Evolutionary conservation across 2,797 vertebrate genomes (phyloP), one percentile per base, ranked within the genome.

Genomic region (Trachops cirrhosus): DNA sequence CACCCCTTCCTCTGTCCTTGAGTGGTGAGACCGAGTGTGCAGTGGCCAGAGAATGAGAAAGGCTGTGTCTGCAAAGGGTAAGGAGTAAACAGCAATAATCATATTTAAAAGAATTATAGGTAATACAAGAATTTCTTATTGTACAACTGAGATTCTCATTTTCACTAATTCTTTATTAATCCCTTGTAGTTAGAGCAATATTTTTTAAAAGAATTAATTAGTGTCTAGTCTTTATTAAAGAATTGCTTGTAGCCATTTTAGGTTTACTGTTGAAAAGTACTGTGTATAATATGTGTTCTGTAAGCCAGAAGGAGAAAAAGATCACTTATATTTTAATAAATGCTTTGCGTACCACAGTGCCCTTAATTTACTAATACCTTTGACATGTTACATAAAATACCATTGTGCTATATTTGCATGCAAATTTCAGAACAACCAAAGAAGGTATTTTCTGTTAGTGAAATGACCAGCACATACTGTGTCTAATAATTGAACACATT

Each of bases 81-180:
- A 70, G 52, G n/a, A 52, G 18, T 32, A 1, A 9, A 44, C 9
- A 24, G 59, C 34, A 93, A 78, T 52, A 46, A 71, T 22, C 26
- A 29, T 37, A n/a, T 87, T 91, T 80, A 75, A 93, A 91, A 77
- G 96, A 93, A 96, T 93, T 93, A 89, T 80, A 95, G 29, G 24
- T 95, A 93, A 94, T 80, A 87, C 83, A 97, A 93, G 91, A 95
- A 86, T 54, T n/a, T 96, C 8, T 96, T 18, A 41, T 96, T 97
- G 52, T 97, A 62, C 37, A 92, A 1, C 96, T 97, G 78, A 95
- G 68, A 85, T 19, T 0, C 54, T 95, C n/a, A 41, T 95, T 98
- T 98, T 95, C 87, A 94, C 62, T 98, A 96, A 98, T 98, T 97
- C 98, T 96, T 96, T 94, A 94, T 96, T 98, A 96, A 96, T 97